Evolutionary conservation across 1,140 invertebrate genomes (phyloP).

Genomic region (Orchestia grillus): DNA sequence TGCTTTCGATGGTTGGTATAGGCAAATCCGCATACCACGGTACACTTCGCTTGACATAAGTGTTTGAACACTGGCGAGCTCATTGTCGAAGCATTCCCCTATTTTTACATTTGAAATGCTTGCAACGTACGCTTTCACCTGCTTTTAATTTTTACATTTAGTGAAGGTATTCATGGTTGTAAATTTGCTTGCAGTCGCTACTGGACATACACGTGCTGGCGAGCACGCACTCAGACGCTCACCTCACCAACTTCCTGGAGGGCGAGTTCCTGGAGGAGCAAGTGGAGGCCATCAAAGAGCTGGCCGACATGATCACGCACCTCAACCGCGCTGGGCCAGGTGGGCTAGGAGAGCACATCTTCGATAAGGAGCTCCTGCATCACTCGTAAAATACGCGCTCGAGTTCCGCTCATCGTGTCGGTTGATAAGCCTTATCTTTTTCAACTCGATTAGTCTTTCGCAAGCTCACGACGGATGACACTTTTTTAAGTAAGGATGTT

Average conservation of each 20-base stretch:
- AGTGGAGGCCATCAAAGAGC: constrained; percentile 77
- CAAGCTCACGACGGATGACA: neutral
- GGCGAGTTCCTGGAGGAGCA: constrained; percentile 80
- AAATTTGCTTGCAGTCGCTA: constrained; percentile 78
- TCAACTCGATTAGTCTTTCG: neutral
- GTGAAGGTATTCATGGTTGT: no score
- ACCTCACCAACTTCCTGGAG: constrained; percentile 82
- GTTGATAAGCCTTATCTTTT: neutral
- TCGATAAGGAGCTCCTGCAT: constrained; percentile 73
- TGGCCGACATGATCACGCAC: constrained; percentile 76
- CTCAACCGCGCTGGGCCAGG: constrained; percentile 77
- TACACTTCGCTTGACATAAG: no score
- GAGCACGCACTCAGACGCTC: constrained; percentile 78
- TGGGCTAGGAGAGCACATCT: constrained; percentile 78
- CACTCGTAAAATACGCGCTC: neutral
- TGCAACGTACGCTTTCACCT: no score
- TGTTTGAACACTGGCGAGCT: no score
- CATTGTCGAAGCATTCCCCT: no score
- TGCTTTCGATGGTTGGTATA: no score
- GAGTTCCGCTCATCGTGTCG: neutral
- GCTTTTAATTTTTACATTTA: no score
- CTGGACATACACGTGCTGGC: constrained; percentile 80
- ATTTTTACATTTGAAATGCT: no score
- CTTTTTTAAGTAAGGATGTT: neutral
- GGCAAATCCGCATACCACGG: no score